These are phyloP conservation scores for Drosophila lacicola DNA, from an alignment of 2,888 invertebrate genomes.

Conservation along the genomic window DNA sequence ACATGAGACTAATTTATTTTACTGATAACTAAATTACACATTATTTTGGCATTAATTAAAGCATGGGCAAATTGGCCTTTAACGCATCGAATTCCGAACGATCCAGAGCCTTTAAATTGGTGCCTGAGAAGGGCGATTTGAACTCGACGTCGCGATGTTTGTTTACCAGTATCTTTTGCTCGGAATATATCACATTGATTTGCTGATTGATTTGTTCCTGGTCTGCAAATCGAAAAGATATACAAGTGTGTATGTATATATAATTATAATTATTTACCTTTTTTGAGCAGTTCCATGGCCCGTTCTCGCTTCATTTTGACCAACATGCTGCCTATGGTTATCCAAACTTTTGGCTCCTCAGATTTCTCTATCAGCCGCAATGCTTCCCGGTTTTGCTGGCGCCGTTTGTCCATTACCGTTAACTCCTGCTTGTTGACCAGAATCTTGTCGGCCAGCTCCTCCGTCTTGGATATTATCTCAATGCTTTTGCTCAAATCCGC, in stretches of 20 bases:
- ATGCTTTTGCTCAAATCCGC: conserved; percentile 69
- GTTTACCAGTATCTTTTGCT: conserved; percentile 84
- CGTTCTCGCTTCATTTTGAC: conserved; percentile 78
- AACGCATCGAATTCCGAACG: conserved; percentile 81
- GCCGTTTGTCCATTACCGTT: conserved; percentile 80
- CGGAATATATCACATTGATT: conserved; percentile 83
- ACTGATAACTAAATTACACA: conserved; percentile 4
- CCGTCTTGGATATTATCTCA: conserved; percentile 81
- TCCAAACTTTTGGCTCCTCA: conserved; percentile 83
- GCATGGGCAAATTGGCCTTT: conserved; percentile 80
- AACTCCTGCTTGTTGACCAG: conserved; percentile 83
- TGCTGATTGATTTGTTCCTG: conserved; percentile 82
- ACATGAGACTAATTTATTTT: conserved; percentile 14
- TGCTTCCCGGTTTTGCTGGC: conserved; percentile 83
- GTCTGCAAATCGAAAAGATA: conserved; percentile 68
- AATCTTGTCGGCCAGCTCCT: conserved; percentile 84
- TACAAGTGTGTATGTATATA: neutral
- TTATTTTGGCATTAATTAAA: conserved; percentile 42
- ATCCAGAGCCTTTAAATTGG: conserved; percentile 81
- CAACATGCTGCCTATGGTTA: conserved; percentile 83
- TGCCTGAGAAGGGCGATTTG: conserved; percentile 82
- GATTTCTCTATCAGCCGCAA: conserved; percentile 80
- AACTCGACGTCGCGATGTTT: conserved; percentile 84
- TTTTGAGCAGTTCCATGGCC: conserved; percentile 81
- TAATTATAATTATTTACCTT: conserved; percentile 67